Evolutionary conservation across 2,113 vertebrate species (phyloP).

Genomic region (Corythornis cristatus): DNA sequence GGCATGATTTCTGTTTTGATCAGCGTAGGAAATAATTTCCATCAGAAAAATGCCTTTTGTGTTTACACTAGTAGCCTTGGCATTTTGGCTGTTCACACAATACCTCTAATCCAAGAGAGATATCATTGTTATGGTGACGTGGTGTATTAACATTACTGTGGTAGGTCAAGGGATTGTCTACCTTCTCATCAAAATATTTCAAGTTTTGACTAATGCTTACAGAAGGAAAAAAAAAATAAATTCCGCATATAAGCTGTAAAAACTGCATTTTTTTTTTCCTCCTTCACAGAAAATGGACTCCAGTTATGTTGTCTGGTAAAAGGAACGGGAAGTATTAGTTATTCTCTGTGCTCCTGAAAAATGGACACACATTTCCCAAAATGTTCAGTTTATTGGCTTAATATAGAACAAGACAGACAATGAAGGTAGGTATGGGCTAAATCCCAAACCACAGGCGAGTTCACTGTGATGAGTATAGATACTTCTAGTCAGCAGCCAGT

Average conservation of each 20-base stretch:
- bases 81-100: neutral
- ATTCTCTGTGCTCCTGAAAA: neutral
- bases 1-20: neutral
- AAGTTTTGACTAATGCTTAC: neutral
- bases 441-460: slow-evolving; percentile 27
- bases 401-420: neutral
- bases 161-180: neutral
- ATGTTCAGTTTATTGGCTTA: neutral
- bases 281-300: neutral
- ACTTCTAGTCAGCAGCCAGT: neutral
- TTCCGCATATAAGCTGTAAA: neutral
- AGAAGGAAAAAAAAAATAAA: neutral
- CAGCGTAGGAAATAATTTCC: neutral
- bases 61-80: neutral
- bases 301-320: neutral
- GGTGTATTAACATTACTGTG: neutral
- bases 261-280: accelerated
- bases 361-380: neutral
- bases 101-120: neutral
- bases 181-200: neutral
- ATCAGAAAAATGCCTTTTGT: neutral
- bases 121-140: neutral
- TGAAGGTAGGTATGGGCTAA: neutral
- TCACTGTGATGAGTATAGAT: slow-evolving; percentile 2
- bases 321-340: neutral